Percentiles rank a stretch among this genome's conserved stretches.
phyloP scores from a whole-genome alignment of 2,888 invertebrate genomes.

The Rosalia funebris region DNA sequence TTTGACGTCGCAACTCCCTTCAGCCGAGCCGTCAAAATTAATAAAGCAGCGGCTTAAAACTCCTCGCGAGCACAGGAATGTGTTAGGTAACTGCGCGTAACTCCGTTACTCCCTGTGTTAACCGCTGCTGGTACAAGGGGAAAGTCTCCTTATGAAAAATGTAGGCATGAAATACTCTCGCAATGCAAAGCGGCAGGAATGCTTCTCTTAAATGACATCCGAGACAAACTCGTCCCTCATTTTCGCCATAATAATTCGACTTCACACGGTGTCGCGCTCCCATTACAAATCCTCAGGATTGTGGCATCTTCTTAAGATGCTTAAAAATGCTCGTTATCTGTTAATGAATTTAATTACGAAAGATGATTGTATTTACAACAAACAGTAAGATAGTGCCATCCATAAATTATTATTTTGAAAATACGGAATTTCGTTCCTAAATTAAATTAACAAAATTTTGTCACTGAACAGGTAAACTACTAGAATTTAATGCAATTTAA shows the following conservation, averaged over 20 bases:
- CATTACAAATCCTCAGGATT: conserved; percentile 9
- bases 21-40: conserved; percentile 45
- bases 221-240: conserved; percentile 25
- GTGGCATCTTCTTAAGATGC: too few relatives aligned
- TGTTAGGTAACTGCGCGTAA: conserved; percentile 40
- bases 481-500: too few relatives aligned
- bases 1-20: conserved; percentile 20
- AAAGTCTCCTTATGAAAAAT: conserved; percentile 30
- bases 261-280: conserved; percentile 3
- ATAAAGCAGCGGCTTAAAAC: conserved; percentile 43
- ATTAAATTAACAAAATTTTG: too few relatives aligned
- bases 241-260: conserved; percentile 23
- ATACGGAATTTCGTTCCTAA: too few relatives aligned
- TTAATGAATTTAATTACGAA: too few relatives aligned
- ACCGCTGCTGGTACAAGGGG: conserved; percentile 46
- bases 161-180: conserved; percentile 19
- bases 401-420: too few relatives aligned
- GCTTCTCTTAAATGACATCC: conserved; percentile 20
- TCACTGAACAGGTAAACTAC: too few relatives aligned
- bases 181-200: conserved; percentile 17
- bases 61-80: conserved; percentile 31
- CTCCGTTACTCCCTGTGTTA: conserved; percentile 26
- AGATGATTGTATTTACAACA: too few relatives aligned
- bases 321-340: too few relatives aligned
- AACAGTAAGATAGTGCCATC: too few relatives aligned